Conservation (phyloP, 1,140 invertebrate genomes). For the Nebria ingens region DNA sequence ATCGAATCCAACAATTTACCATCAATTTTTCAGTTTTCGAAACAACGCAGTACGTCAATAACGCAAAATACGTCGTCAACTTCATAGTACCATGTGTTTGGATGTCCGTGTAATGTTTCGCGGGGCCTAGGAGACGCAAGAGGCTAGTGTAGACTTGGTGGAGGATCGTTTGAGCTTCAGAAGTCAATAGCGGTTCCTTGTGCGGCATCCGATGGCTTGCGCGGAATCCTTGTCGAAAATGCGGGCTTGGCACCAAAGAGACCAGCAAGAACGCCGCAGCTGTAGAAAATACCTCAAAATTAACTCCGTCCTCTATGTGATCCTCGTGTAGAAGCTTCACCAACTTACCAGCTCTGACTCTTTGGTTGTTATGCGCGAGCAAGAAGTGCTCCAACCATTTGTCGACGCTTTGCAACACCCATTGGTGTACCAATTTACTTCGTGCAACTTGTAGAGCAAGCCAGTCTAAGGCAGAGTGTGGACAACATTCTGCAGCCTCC, state of each 20-base stretch:
- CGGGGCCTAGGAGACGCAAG: slow-evolving; percentile 63
- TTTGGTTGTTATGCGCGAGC: slow-evolving; percentile 70
- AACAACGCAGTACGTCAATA: slow-evolving; percentile 82
- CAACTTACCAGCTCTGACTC: slow-evolving; percentile 64
- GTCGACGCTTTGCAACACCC: slow-evolving; percentile 78
- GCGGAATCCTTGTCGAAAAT: slow-evolving; percentile 77
- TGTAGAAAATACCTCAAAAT: slow-evolving; percentile 29
- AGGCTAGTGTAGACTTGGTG: slow-evolving; percentile 79
- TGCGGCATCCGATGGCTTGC: slow-evolving; percentile 42
- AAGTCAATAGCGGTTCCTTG: slow-evolving; percentile 37
- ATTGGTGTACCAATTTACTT: slow-evolving; percentile 79
- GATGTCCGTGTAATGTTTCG: slow-evolving; percentile 75
- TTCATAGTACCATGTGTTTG: slow-evolving; percentile 80
- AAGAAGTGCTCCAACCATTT: slow-evolving; percentile 85
- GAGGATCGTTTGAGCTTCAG: slow-evolving; percentile 66
- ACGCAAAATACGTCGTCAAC: slow-evolving; percentile 82
- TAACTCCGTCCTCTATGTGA: too few species aligned
- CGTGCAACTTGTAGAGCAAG: slow-evolving; percentile 70
- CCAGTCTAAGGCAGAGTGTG: slow-evolving; percentile 86
- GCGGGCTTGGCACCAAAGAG: slow-evolving; percentile 75
- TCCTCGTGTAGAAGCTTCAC: neutral
- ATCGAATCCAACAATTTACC: slow-evolving; percentile 46
- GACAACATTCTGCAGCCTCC: slow-evolving; percentile 82
- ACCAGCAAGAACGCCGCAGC: slow-evolving; percentile 80
- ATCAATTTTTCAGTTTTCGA: slow-evolving; percentile 84